Conservation (phyloP, 2,797 vertebrate species). For the Hyperoplus immaculatus region DNA sequence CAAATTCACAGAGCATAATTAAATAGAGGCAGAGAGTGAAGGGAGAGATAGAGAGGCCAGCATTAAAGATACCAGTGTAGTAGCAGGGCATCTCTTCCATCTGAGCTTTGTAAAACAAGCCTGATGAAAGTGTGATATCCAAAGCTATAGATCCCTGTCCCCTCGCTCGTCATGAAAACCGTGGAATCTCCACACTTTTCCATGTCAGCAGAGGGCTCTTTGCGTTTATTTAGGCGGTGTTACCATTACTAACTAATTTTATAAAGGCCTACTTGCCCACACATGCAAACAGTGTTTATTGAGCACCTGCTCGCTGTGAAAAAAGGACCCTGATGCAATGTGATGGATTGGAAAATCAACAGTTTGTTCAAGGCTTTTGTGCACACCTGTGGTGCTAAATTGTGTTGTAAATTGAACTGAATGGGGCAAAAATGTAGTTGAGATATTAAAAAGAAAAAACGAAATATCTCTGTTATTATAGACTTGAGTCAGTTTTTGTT, state of each 20-base stretch:
- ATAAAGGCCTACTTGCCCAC: slow-evolving; percentile 1
- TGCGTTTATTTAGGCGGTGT: slow-evolving; percentile 31
- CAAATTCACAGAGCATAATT: slow-evolving; percentile 93
- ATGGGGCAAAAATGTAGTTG: not conserved
- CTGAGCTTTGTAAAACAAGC: slow-evolving; percentile 85
- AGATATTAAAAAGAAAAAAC: not conserved
- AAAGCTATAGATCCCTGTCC: slow-evolving; percentile 64
- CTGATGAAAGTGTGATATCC: slow-evolving; percentile 83
- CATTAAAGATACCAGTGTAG: slow-evolving; percentile 83
- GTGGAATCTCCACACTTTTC: slow-evolving; percentile 27
- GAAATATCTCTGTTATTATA: not conserved
- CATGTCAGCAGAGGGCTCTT: slow-evolving; percentile 50
- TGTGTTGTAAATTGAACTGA: not conserved
- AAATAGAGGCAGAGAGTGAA: slow-evolving; percentile 87
- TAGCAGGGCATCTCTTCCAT: slow-evolving; percentile 81
- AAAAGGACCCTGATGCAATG: not conserved
- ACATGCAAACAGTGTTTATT: not conserved
- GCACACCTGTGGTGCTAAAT: slow-evolving; percentile 13
- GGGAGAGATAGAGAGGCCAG: slow-evolving; percentile 77
- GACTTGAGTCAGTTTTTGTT: not conserved
- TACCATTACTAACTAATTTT: slow-evolving; percentile 27
- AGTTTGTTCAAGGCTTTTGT: slow-evolving; percentile 2
- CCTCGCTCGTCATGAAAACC: slow-evolving; percentile 44
- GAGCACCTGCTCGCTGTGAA: not conserved
- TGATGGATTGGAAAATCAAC: slow-evolving; percentile 20